These are phyloP conservation scores for Diarsia brunnea DNA, from an alignment of 2,888 invertebrate species.

Conservation along the genomic window DNA sequence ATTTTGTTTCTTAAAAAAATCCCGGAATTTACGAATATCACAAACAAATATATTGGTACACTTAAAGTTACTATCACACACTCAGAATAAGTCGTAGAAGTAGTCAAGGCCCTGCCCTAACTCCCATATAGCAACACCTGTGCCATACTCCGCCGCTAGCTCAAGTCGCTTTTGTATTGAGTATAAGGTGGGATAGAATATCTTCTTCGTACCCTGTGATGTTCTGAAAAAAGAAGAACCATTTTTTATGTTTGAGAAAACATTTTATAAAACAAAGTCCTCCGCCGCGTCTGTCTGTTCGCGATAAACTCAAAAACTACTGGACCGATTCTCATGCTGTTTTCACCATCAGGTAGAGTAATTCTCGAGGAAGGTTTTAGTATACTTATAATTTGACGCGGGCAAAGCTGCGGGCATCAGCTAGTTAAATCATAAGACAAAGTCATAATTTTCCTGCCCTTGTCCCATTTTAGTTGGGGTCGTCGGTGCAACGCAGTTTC, in stretches of 20 bases:
- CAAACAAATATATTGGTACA: slow-evolving; percentile 73
- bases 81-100: slow-evolving; percentile 94
- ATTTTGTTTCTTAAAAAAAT: slow-evolving; percentile 51
- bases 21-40: slow-evolving; percentile 61
- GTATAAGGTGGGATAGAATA: slow-evolving; percentile 97
- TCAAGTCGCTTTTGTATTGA: slow-evolving; percentile 95
- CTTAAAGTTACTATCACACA: slow-evolving; percentile 84
- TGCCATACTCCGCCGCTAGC: slow-evolving; percentile 94
- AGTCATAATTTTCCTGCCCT: not conserved
- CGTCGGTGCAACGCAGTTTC: not conserved
- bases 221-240: slow-evolving; percentile 86
- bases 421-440: not conserved
- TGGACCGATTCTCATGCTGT: no score
- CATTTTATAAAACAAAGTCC: no score
- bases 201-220: slow-evolving; percentile 93
- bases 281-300: no score
- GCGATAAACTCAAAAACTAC: no score
- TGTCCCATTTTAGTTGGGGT: not conserved
- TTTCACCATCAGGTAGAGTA: no score
- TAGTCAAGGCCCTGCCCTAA: slow-evolving; percentile 98
- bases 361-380: no score
- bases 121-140: slow-evolving; percentile 98
- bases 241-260: not conserved
- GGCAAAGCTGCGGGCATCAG: no score
- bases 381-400: no score